Percentiles rank a stretch among this genome's conserved stretches.
phyloP scores from a whole-genome alignment of 1,140 invertebrate genomes.

The Hylaeus anthracinus region DNA sequence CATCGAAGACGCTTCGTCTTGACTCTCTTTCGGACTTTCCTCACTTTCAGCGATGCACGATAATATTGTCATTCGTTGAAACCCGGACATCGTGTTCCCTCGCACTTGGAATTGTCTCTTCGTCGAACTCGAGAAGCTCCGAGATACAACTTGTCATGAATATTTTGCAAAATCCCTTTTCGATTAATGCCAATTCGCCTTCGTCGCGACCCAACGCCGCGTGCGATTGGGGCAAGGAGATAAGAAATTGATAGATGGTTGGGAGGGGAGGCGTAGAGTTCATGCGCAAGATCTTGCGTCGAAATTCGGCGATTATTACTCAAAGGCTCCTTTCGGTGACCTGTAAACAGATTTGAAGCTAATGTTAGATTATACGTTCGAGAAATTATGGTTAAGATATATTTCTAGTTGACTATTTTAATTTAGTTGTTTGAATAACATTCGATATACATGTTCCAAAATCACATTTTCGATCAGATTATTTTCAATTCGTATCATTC shows the following conservation, averaged over 20 bases:
- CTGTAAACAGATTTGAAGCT: background rate
- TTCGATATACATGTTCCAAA: background rate
- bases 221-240: background rate
- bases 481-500: too few species aligned
- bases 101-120: background rate
- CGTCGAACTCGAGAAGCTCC: background rate
- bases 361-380: background rate
- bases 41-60: constrained; percentile 33
- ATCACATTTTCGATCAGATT: background rate
- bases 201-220: background rate
- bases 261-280: background rate
- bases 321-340: background rate
- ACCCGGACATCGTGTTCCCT: background rate
- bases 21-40: background rate
- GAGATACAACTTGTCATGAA: background rate
- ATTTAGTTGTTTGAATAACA: too few species aligned
- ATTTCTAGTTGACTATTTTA: background rate
- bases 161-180: background rate
- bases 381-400: background rate
- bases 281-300: too few species aligned
- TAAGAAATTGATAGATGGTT: background rate
- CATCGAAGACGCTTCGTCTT: background rate
- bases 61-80: background rate
- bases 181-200: background rate
- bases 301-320: too few species aligned